These are phyloP conservation scores for Exocentrus adspersus DNA, from an alignment of 2,888 invertebrate genomes.

Conservation along the genomic window DNA sequence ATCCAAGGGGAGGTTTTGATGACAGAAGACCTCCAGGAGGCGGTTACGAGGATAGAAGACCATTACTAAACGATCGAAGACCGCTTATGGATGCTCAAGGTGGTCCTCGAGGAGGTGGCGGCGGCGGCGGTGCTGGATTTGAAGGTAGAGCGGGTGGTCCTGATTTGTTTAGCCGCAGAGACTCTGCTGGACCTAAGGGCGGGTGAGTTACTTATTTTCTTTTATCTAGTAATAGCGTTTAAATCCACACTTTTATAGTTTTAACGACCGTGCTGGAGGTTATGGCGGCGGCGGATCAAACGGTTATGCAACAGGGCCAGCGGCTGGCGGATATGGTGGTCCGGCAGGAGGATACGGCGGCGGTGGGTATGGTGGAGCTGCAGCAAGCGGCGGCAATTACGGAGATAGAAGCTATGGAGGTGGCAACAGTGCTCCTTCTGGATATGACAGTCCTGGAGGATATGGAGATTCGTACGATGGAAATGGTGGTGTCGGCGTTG, in stretches of 20 bases:
- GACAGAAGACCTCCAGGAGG: conserved; percentile 48
- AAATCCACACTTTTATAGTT: conserved; percentile 2
- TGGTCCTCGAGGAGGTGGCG: no score
- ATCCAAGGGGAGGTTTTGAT: conserved; percentile 46
- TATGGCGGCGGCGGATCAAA: conserved; percentile 28
- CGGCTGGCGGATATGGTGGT: conserved; percentile 36
- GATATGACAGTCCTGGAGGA: conserved; percentile 33
- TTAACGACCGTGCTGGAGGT: conserved; percentile 28
- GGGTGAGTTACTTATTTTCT: not conserved
- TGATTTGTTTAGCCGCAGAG: conserved; percentile 60
- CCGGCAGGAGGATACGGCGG: conserved; percentile 44
- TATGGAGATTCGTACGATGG: conserved; percentile 37
- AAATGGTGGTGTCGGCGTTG: conserved; percentile 35
- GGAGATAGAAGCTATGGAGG: conserved; percentile 21
- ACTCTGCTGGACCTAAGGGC: conserved; percentile 41
- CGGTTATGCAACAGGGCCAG: conserved; percentile 30
- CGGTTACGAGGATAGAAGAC: conserved; percentile 43
- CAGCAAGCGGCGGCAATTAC: conserved; percentile 23
- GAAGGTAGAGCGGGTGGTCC: conserved; percentile 44
- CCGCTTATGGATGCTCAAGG: conserved; percentile 52
- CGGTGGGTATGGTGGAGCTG: conserved; percentile 31
- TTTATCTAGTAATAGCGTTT: no score
- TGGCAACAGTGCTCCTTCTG: conserved; percentile 5
- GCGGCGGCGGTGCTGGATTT: conserved; percentile 42
- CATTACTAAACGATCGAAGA: conserved; percentile 47